These are phyloP conservation scores for Sclerodermus sp. DNA, from an alignment of 2,888 invertebrate species.

Conservation along the genomic window DNA sequence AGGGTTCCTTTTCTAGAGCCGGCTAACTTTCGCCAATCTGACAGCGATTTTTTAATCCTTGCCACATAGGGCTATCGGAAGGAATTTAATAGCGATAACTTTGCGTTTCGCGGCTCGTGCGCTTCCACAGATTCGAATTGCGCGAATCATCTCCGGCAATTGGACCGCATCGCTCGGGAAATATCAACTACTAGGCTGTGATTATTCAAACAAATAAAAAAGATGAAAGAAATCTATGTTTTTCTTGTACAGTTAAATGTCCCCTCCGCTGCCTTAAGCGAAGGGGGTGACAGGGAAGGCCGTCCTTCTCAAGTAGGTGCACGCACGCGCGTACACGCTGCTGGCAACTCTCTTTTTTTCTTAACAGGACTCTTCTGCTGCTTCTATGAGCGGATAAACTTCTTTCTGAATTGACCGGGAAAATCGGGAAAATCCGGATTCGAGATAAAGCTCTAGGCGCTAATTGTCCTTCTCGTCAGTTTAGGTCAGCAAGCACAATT, in stretches of 20 bases:
- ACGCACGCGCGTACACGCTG: not conserved
- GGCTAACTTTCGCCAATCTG: not conserved
- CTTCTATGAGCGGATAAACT: too few species aligned
- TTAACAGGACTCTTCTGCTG: too few species aligned
- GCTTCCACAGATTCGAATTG: not conserved
- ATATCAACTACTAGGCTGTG: slow-evolving; percentile 83
- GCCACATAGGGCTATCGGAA: not conserved
- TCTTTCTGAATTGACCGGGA: too few species aligned
- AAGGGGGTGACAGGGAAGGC: not conserved
- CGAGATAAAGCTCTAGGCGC: too few species aligned
- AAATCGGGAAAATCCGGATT: too few species aligned
- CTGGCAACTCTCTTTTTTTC: too few species aligned
- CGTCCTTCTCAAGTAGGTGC: not conserved
- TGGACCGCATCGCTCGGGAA: slow-evolving; percentile 59
- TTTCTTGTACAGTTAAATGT: too few species aligned
- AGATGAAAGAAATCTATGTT: slow-evolving; percentile 1
- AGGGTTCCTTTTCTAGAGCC: slow-evolving; percentile 17
- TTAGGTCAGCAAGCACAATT: too few species aligned
- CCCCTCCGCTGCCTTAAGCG: not conserved
- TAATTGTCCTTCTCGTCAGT: too few species aligned
- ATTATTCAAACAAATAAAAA: slow-evolving; percentile 43
- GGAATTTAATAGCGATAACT: too few species aligned
- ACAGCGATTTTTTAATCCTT: not conserved
- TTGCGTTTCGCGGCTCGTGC: not conserved
- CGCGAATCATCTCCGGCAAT: slow-evolving; percentile 12